A percentile compares a stretch with the other conserved stretches of the same genome.
These are phyloP conservation scores for Calameuta pallipes DNA, from an alignment of 2,888 invertebrate species.

Conservation along the genomic window DNA sequence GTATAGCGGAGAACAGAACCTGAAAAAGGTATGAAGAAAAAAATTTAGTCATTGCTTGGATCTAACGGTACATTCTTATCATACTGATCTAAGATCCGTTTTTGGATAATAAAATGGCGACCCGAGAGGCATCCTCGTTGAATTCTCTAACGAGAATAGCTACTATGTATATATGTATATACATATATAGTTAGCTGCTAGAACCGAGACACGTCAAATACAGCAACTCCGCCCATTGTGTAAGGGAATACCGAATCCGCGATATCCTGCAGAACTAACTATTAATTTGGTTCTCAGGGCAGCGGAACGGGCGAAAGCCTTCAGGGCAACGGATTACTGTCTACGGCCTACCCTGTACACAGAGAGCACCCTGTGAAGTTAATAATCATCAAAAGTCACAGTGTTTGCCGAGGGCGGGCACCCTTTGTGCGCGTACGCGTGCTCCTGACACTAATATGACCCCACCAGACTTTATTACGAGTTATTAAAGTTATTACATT, in stretches of 20 bases:
- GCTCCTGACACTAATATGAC: slow-evolving; percentile 66
- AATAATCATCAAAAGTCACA: slow-evolving; percentile 67
- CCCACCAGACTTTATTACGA: slow-evolving; percentile 65
- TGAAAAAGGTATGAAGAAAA: too few species aligned
- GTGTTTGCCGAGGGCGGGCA: slow-evolving; percentile 65
- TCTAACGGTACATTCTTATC: too few species aligned
- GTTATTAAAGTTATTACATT: slow-evolving; percentile 64
- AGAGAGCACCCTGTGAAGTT: slow-evolving; percentile 59
- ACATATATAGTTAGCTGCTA: neutral
- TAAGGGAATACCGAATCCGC: slow-evolving; percentile 53
- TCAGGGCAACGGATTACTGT: slow-evolving; percentile 61
- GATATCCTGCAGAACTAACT: slow-evolving; percentile 59
- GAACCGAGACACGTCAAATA: slow-evolving; percentile 33
- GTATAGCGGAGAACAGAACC: too few species aligned
- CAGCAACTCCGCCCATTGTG: slow-evolving; percentile 37
- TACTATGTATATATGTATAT: too few species aligned
- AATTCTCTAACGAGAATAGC: too few species aligned
- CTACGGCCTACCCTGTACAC: slow-evolving; percentile 40
- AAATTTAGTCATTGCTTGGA: too few species aligned
- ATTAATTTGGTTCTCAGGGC: slow-evolving; percentile 64
- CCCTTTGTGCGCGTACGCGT: slow-evolving; percentile 64
- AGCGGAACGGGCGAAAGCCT: slow-evolving; percentile 44
- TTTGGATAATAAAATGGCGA: too few species aligned
- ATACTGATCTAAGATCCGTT: too few species aligned
- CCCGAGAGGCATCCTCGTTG: too few species aligned